Conservation (phyloP, 2,888 invertebrate species). For the Drosophila prolongata region DNA sequence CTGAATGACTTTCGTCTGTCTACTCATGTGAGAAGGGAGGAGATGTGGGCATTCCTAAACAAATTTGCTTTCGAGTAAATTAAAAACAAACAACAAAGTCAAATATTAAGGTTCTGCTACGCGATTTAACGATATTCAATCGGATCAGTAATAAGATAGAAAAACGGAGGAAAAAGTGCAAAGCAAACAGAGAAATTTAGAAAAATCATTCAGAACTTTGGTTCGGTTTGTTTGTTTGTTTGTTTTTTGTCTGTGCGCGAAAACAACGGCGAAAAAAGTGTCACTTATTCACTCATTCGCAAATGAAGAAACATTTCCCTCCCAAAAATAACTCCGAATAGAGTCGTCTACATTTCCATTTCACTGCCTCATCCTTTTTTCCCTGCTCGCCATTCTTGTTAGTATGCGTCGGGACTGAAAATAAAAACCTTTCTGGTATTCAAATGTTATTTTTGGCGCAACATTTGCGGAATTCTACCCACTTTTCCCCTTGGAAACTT, state of each 20-base stretch:
- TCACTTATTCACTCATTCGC: constrained; percentile 59
- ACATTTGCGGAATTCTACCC: constrained; percentile 62
- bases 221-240: constrained; percentile 42
- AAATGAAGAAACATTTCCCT: constrained; percentile 46
- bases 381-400: constrained; percentile 44
- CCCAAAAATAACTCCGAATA: constrained; percentile 50
- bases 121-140: constrained; percentile 58
- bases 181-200: constrained; percentile 59
- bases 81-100: constrained; percentile 79
- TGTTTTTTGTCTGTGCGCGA: constrained; percentile 15
- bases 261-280: constrained; percentile 49
- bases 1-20: constrained; percentile 38
- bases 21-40: constrained; percentile 12
- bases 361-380: constrained; percentile 23
- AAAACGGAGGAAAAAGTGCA: background rate
- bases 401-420: constrained; percentile 53
- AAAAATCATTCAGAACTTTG: constrained; percentile 51
- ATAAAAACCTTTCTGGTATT: constrained; percentile 72
- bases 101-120: constrained; percentile 78
- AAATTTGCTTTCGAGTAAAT: constrained; percentile 74
- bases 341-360: constrained; percentile 54
- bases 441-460: constrained; percentile 74
- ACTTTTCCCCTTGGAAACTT: constrained; percentile 7
- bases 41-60: constrained; percentile 50
- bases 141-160: constrained; percentile 40